Evolutionary conservation across 1,140 invertebrate genomes (phyloP).

Genomic region (Arctopsyche grandis): DNA sequence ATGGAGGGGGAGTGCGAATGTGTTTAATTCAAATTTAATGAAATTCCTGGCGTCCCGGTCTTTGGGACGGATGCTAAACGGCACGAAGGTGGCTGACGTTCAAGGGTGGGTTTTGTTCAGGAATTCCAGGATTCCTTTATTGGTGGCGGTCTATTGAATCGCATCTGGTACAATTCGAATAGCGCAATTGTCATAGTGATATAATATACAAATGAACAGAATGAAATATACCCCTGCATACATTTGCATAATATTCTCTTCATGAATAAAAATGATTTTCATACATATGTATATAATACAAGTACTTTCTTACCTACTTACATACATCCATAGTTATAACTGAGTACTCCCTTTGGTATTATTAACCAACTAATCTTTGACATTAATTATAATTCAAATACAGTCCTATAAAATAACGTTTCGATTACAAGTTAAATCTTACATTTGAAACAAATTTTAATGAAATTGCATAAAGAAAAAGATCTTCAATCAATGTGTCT

Average conservation of each 20-base stretch:
- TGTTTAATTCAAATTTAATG: conserved; percentile 55
- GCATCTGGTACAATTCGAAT: conserved; percentile 44
- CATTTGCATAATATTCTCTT: background rate
- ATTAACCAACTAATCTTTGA: no score
- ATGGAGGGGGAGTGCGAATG: conserved; percentile 46
- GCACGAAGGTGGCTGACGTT: conserved; percentile 23
- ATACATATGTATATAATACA: no score
- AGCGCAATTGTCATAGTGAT: conserved; percentile 41
- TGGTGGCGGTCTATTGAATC: conserved; percentile 41
- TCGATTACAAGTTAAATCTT: no score
- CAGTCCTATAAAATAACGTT: no score
- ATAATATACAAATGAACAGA: conserved; percentile 38
- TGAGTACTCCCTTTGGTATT: no score
- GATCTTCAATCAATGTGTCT: no score
- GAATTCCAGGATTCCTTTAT: conserved; percentile 45
- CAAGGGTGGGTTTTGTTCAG: conserved; percentile 36
- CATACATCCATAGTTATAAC: no score
- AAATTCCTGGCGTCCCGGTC: conserved; percentile 50
- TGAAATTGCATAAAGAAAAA: no score
- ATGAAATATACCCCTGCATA: background rate
- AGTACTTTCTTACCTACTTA: no score
- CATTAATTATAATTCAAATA: no score
- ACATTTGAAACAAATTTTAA: no score
- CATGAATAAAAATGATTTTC: background rate
- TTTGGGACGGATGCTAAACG: conserved; percentile 32